A percentile compares a stretch with the other conserved stretches of the same genome.
Conservation (phyloP, 2,113 vertebrate genomes). For the Erythrocebus patas region DNA sequence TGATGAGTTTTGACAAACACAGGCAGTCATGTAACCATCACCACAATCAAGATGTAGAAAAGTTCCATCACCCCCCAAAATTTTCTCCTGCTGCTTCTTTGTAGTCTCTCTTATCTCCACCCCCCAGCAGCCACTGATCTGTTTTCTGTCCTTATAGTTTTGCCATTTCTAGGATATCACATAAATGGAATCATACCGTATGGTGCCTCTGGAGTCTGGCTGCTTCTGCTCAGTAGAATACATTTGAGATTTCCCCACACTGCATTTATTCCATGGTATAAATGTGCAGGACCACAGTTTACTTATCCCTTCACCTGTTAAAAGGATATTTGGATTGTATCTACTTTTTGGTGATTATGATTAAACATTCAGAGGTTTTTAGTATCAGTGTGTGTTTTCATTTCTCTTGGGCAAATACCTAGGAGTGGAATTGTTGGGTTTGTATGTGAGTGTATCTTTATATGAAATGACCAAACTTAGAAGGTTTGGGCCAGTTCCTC, state of each 20-base stretch:
- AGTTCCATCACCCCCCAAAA: background rate
- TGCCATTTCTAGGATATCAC: background rate
- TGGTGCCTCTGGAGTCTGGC: background rate
- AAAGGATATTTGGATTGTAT: background rate
- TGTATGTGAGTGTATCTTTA: background rate
- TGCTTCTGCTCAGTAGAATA: background rate
- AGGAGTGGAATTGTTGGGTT: background rate
- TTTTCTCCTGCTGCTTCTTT: background rate
- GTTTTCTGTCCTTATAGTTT: background rate
- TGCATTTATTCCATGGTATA: accelerated
- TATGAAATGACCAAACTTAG: background rate
- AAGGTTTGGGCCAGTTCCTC: background rate
- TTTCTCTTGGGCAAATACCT: background rate
- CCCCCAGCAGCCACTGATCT: background rate
- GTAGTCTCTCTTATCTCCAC: too few species aligned
- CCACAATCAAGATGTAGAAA: background rate
- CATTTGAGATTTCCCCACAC: accelerated
- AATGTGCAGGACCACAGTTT: accelerated
- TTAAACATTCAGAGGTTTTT: background rate
- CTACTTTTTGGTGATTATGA: background rate
- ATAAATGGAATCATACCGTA: background rate
- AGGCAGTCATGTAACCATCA: background rate
- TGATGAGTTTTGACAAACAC: background rate
- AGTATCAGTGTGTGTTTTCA: background rate
- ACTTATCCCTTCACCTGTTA: background rate